A percentile compares a stretch with the other conserved stretches of the same genome.
These are phyloP conservation scores for Dasysyrphus albostriatus DNA, from an alignment of 2,888 invertebrate species.

Conservation along the genomic window DNA sequence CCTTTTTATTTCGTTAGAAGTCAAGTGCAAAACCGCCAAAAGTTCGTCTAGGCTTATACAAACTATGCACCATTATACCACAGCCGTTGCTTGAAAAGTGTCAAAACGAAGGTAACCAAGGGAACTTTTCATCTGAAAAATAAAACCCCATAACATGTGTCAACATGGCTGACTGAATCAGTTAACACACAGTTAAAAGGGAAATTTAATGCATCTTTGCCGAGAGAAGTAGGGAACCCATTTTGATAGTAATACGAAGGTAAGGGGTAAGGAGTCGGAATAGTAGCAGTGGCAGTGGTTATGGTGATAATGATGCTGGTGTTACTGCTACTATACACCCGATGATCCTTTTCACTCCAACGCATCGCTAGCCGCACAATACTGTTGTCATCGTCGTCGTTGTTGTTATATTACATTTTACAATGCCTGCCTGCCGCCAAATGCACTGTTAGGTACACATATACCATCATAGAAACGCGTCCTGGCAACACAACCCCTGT, in stretches of 20 bases:
- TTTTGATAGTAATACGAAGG: neutral
- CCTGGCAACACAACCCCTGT: neutral
- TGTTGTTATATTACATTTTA: neutral
- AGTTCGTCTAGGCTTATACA: neutral
- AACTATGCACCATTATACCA: neutral
- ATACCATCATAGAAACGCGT: neutral
- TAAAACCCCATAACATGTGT: conserved; percentile 53
- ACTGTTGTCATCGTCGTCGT: neutral
- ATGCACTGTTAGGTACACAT: neutral
- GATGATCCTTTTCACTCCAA: conserved; percentile 61
- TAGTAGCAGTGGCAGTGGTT: conserved; percentile 43
- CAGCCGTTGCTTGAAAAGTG: conserved; percentile 21
- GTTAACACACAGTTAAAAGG: conserved; percentile 58
- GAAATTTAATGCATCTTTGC: conserved; percentile 53
- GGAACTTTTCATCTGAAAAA: conserved; percentile 35
- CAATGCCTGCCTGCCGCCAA: neutral
- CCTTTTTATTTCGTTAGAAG: conserved; percentile 4
- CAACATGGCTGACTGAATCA: conserved; percentile 56
- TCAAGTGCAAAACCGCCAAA: neutral
- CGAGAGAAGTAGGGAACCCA: conserved; percentile 2
- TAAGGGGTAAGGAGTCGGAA: neutral
- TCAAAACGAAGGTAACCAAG: conserved; percentile 27
- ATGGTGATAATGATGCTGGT: conserved; percentile 56
- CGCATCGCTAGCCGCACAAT: conserved; percentile 41
- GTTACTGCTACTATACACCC: conserved; percentile 37